Evolutionary conservation across 2,888 invertebrate species (phyloP), one percentile per base, ranked within the genome.

Genomic region (Xestoiulus laeticollis): DNA sequence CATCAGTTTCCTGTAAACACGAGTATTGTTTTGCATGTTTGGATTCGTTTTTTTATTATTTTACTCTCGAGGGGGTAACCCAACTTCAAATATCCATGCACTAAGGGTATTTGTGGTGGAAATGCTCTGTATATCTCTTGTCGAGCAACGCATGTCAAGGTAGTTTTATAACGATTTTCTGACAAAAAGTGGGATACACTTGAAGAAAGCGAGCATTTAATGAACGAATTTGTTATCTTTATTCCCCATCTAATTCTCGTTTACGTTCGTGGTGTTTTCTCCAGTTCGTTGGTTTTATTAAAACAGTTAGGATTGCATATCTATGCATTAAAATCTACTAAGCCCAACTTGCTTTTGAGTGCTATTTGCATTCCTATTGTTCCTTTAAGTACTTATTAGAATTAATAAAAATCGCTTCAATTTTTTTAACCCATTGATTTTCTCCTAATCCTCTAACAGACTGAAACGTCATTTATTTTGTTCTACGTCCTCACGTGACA

Each of bases 21-120:
- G 19, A 6, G n/a, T n/a, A 6, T 59, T n/a, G 53, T 59, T 59
- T 59, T 59, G 53, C 53, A 59, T n/a, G 53, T 6, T 59, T 59
- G n/a, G 53, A 59, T 5, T 1, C 53, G 38, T 38, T 38, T 38
- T 38, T 38, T 16, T 14, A 12, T 16, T 59, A n/a, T 59, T 59
- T 59, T 59, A n/a, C 6, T 16, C n/a, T 59, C 53, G n/a, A 59
- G 53, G 53, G 53, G 19, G 5, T n/a, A 59, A 5, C 19, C 53
- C n/a, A 59, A 59, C n/a, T 59, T n/a, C 53, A 59, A 59, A 59
- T 59, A 59, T 59, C n/a, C n/a, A n/a, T 59, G 53, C 53, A 59
- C 19, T 59, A 59, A 59, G n/a, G 53, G 19, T n/a, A 59, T 16
- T 59, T n/a, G n/a, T 59, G n/a, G n/a, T n/a, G 2, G 10, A 48